Evolutionary conservation across 2,113 vertebrate species (phyloP).

Genomic region (Lanius collurio): DNA sequence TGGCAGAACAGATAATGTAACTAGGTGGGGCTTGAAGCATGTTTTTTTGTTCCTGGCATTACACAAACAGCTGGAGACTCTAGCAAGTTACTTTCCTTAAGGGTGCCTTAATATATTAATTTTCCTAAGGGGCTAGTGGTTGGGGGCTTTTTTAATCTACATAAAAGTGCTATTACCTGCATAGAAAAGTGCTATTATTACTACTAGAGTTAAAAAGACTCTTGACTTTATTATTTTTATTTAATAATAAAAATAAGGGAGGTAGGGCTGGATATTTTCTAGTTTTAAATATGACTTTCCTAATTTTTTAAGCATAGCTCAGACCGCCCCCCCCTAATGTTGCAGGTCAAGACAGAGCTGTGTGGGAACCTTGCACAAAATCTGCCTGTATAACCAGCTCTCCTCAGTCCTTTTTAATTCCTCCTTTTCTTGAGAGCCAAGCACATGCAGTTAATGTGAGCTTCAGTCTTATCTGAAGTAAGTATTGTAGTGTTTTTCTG

Average conservation of each 20-base stretch:
- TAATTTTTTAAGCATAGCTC: conserved; percentile 16
- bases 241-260: background rate
- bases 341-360: conserved; percentile 51
- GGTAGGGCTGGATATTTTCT: conserved; percentile 5
- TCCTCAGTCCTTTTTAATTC: conserved; percentile 47
- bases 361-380: conserved; percentile 40
- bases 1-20: background rate
- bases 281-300: conserved; percentile 12
- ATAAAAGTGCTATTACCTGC: background rate
- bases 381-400: conserved; percentile 37
- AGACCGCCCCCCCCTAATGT: background rate
- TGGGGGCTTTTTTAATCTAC: background rate
- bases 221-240: background rate
- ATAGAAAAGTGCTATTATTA: background rate
- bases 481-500: conserved; percentile 31
- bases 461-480: conserved; percentile 54
- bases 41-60: background rate
- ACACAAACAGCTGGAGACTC: background rate
- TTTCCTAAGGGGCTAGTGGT: background rate
- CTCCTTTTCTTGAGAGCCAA: conserved; percentile 54
- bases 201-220: background rate
- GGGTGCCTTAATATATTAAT: background rate
- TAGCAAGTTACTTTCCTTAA: background rate
- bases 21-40: background rate
- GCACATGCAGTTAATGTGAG: conserved; percentile 30